Percentiles rank a stretch among this genome's conserved stretches.
Evolutionary conservation across 1,140 invertebrate genomes (phyloP).

Genomic region (Diuraphis noxia): DNA sequence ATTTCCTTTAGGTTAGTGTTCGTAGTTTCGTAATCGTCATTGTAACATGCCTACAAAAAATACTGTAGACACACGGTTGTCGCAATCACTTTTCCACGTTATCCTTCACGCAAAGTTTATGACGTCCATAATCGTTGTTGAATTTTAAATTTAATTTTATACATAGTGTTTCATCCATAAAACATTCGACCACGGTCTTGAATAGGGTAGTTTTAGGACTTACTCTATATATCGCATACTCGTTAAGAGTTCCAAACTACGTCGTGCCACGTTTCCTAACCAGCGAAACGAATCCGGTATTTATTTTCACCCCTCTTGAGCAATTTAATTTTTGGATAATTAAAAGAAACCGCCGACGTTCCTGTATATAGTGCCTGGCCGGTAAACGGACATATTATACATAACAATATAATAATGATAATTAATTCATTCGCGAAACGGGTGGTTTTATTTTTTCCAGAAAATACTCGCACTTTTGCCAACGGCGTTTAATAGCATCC

Average conservation of each 20-base stretch:
- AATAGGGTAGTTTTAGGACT: not conserved
- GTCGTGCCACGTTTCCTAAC: not conserved
- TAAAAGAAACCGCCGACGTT: not conserved
- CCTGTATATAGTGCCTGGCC: not conserved
- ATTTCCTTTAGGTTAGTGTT: not conserved
- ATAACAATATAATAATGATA: not conserved
- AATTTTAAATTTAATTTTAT: not conserved
- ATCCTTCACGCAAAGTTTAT: not conserved
- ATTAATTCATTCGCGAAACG: not conserved
- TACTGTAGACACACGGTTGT: not conserved
- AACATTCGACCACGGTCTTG: not conserved
- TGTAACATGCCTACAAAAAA: too few species aligned
- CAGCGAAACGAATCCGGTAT: not conserved
- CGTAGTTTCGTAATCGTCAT: not conserved
- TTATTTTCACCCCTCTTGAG: not conserved
- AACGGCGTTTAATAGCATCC: not conserved
- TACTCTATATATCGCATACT: too few species aligned
- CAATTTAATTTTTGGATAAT: not conserved
- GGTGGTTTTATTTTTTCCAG: not conserved
- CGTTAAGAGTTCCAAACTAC: not conserved
- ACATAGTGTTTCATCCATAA: not conserved
- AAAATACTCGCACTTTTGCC: not conserved
- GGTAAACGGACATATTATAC: not conserved
- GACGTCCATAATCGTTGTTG: not conserved
- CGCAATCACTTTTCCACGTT: not conserved